phyloP scores from a whole-genome alignment of 2,888 invertebrate species.

The Mesopsocus fuscifrons region DNA sequence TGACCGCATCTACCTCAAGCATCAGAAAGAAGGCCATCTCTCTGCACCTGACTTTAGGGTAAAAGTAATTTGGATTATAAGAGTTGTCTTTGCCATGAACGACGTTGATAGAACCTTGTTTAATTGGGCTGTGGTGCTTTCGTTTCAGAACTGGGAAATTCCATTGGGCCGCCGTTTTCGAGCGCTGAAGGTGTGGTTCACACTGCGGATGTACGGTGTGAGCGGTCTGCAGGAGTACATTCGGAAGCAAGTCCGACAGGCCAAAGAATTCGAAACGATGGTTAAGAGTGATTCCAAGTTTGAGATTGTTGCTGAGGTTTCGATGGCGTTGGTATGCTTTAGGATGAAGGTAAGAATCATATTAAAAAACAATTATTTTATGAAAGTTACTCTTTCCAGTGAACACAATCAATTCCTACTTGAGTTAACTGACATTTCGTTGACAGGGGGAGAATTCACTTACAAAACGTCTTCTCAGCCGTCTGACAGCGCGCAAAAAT shows the following conservation, averaged over 20 bases:
- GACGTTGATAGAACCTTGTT: background rate
- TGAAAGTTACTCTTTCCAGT: too few species aligned
- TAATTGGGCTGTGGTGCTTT: too few species aligned
- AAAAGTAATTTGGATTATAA: conserved; percentile 15
- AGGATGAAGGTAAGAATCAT: conserved; percentile 41
- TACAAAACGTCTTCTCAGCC: conserved; percentile 50
- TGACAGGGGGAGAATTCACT: conserved; percentile 41
- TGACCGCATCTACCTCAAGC: conserved; percentile 72
- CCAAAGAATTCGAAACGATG: conserved; percentile 55
- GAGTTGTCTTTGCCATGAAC: background rate
- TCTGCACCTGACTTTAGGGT: conserved; percentile 38
- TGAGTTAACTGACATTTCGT: too few species aligned
- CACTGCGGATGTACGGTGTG: conserved; percentile 62
- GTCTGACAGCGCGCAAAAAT: conserved; percentile 51
- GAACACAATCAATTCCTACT: too few species aligned
- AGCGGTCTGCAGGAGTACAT: conserved; percentile 61
- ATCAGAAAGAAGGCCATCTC: conserved; percentile 35
- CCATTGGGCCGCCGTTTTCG: conserved; percentile 73
- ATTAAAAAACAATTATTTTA: background rate
- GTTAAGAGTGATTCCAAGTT: conserved; percentile 55
- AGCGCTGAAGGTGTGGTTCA: conserved; percentile 83
- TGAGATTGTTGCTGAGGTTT: conserved; percentile 50
- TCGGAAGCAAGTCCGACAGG: conserved; percentile 51
- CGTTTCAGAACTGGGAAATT: conserved; percentile 67
- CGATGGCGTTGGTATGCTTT: conserved; percentile 79